Evolutionary conservation across 2,888 invertebrate species (phyloP), one percentile per base, ranked within the genome.

Genomic region (Brachyopa scutellaris): DNA sequence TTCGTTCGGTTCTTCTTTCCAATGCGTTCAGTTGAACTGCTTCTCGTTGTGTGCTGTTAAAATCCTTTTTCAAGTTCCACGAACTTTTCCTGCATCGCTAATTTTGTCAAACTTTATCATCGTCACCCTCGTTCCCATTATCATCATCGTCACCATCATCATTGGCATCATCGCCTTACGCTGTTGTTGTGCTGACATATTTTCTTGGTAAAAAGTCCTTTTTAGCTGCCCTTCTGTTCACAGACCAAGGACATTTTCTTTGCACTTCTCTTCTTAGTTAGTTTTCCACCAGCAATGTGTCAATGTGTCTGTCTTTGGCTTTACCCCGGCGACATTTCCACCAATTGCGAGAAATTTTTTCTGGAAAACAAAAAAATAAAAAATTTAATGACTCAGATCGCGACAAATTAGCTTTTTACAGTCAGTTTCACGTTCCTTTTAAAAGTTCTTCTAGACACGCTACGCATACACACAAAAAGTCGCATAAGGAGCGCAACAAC

Each of bases 51-150:
- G 49, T 26, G 33, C 11, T 57, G 55, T 61, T 29, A 55, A 59
- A 77, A 72, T 72, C 82, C 77, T 77, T 77, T 82, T 33, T 59
- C 77, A 70, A 82, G 70, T 66, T 40, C 49, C 67, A 49, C 53
- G 40, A 82, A 82, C 76, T 82, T 82, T 77, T 77, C 64, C 38
- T 77, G 82, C 82, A 82, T 82, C 82, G 82, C 82, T 82, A 83
- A 83, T 83, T 83, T 73, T 78, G 83, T 78, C 78, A 73, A 83
- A 83, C 78, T 83, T 78, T 83, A 78, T 83, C 78, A 83, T 83
- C 83, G 57, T 83, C 83, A 83, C 78, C 72, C 49, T 74, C 59
- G 29, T 45, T 38, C 61, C 61, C 66, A 64, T 82, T 77, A 70
- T 77, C 70, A 64, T 53, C 61, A 66, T 62, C 49, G 42, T 21